These are phyloP conservation scores for Limnephilus lunatus DNA, from an alignment of 2,888 invertebrate species.

Conservation along the genomic window DNA sequence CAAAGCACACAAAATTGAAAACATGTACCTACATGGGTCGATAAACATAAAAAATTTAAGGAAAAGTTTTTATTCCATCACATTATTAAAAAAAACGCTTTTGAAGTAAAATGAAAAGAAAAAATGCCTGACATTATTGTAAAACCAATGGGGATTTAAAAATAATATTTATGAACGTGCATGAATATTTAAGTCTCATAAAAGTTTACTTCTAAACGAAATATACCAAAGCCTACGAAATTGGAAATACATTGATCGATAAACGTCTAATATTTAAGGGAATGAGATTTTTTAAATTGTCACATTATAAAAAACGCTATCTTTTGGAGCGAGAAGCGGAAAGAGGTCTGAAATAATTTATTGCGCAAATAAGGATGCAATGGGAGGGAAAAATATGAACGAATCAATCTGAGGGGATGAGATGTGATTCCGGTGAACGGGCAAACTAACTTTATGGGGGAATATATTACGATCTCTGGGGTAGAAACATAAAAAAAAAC, in stretches of 20 bases:
- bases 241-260: neutral
- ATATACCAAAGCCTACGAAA: slow-evolving; percentile 3
- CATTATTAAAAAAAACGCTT: neutral
- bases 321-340: neutral
- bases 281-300: neutral
- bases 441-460: neutral
- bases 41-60: neutral
- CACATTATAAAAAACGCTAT: neutral
- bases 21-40: neutral
- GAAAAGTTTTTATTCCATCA: neutral
- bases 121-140: too few relatives aligned
- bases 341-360: slow-evolving; percentile 60
- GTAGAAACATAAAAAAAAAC: neutral
- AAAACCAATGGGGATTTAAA: neutral
- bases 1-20: neutral
- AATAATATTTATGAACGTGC: neutral
- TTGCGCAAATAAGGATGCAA: slow-evolving; percentile 58
- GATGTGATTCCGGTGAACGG: slow-evolving; percentile 48
- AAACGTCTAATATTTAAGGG: neutral
- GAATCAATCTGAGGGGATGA: slow-evolving; percentile 58
- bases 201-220: neutral
- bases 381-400: slow-evolving; percentile 57
- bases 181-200: neutral
- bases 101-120: neutral
- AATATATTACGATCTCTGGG: slow-evolving; percentile 16